Evolutionary conservation across 1,140 invertebrate genomes (phyloP).

Genomic region (Brachionus calyciflorus): DNA sequence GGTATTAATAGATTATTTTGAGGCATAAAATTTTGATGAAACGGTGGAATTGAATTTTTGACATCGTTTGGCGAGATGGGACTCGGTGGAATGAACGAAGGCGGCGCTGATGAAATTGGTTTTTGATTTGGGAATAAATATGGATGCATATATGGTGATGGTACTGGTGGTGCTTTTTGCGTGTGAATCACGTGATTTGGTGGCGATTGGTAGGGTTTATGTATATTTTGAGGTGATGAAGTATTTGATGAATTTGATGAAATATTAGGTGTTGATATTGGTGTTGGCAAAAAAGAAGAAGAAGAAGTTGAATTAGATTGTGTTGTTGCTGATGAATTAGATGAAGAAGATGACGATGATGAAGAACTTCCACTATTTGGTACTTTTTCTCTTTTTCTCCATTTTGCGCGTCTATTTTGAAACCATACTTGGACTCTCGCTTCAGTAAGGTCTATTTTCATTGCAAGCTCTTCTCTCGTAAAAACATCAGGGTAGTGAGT

Average conservation of each 20-base stretch:
- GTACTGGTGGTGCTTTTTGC: neutral
- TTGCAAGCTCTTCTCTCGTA: slow-evolving; percentile 85
- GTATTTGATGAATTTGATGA: neutral
- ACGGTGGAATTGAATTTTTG: neutral
- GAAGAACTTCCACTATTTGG: slow-evolving; percentile 62
- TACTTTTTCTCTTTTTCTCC: slow-evolving; percentile 92
- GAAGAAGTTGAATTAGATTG: too few species aligned
- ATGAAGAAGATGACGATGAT: slow-evolving; percentile 16
- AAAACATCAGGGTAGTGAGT: slow-evolving; percentile 99
- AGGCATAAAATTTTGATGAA: slow-evolving; percentile 29
- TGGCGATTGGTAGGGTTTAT: neutral
- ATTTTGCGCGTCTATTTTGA: slow-evolving; percentile 96
- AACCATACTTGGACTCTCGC: slow-evolving; percentile 99
- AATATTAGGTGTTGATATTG: neutral
- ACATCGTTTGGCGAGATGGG: neutral
- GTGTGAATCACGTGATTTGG: neutral
- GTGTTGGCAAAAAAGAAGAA: neutral
- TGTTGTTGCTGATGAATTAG: neutral
- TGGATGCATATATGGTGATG: neutral
- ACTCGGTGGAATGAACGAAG: neutral
- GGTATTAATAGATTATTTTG: slow-evolving; percentile 7
- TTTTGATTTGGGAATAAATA: neutral
- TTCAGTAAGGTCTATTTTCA: slow-evolving; percentile 91
- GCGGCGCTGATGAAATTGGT: neutral
- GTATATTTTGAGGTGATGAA: neutral